Conservation (phyloP, 1,140 invertebrate species). For the Trichonephila clavipes region DNA sequence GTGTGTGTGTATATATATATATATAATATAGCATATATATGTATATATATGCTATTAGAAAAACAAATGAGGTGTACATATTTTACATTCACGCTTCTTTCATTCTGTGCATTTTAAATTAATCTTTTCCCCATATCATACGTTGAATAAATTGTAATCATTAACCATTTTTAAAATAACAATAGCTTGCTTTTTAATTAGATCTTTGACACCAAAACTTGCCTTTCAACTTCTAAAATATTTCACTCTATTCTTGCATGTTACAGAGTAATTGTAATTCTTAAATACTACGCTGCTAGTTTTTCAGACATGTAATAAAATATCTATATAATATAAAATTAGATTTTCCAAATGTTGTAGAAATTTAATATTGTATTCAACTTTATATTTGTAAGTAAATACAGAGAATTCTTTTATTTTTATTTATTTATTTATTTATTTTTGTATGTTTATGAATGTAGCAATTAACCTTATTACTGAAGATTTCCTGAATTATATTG, state of each 20-base stretch:
- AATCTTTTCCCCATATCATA: constrained; percentile 39
- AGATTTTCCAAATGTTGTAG: constrained; percentile 41
- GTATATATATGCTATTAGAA: constrained; percentile 71
- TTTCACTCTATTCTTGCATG: constrained; percentile 43
- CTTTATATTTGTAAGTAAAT: constrained; percentile 27
- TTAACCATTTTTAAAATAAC: constrained; percentile 14
- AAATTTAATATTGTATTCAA: constrained; percentile 21
- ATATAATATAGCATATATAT: neutral
- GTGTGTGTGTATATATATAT: constrained; percentile 40
- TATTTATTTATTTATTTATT: neutral
- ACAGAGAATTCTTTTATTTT: neutral
- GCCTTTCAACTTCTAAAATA: constrained; percentile 62
- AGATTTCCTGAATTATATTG: neutral
- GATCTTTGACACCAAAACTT: constrained; percentile 55
- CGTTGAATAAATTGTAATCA: constrained; percentile 22
- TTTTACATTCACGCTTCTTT: constrained; percentile 45
- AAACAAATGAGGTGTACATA: constrained; percentile 48
- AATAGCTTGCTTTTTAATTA: constrained; percentile 53
- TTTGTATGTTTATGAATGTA: neutral
- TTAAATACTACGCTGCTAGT: constrained; percentile 25
- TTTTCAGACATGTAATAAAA: constrained; percentile 36
- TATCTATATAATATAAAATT: constrained; percentile 32
- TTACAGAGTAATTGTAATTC: constrained; percentile 49
- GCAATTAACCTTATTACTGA: neutral
- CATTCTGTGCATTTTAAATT: constrained; percentile 47